Evolutionary conservation across 2,797 vertebrate species (phyloP), one percentile per base, ranked within the genome.

Genomic region (Rhynchonycteris naso): DNA sequence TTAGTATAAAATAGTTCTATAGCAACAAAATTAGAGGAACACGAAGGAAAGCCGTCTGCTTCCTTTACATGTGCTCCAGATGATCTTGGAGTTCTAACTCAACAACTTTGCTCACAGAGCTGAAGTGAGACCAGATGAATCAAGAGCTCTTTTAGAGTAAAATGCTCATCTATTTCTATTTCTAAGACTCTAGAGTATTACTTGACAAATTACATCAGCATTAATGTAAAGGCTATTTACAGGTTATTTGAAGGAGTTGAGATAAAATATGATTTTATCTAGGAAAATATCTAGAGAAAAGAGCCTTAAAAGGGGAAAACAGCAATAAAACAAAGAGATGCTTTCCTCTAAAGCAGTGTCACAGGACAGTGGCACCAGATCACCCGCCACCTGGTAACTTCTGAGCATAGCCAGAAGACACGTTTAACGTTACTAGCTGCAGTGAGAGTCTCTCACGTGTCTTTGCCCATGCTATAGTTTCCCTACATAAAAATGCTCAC

Each of bases 121-220:
- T 92, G 19, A 66, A 66, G 21, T 76, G 81, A 95, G 33, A 61
- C 24, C 56, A 78, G 61, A 28, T 58, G 63, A 88, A 74, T 80
- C 54, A 82, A 96, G 56, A 52, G 14, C 19, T 93, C 72, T 38
- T 56, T 74, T 68, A 63, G 43, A 91, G 61, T 80, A 71, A 94
- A 92, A 93, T 59, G 21, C 33, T 90, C 81, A 82, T 83, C 63
- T 52, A 21, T 84, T 89, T 94, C 18, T 91, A 79, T 91, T 94
- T 94, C 65, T 69, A 61, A 92, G 68, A 85, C 91, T 91, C 65
- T 3, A 5, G 84, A 83, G 9, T 69, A 82, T 81, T 68, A 61
- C 43, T 93, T 95, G 13, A 47, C 52, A 90, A 72, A 80, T 90
- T 82, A 50, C 24, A 59, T 35, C 69, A 50, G 18, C 43, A 24